Evolutionary conservation across 92 coral and sea anemone species (phyloP), one percentile per base, ranked within the genome.

Genomic region (Umimayanthus kanabou): DNA sequence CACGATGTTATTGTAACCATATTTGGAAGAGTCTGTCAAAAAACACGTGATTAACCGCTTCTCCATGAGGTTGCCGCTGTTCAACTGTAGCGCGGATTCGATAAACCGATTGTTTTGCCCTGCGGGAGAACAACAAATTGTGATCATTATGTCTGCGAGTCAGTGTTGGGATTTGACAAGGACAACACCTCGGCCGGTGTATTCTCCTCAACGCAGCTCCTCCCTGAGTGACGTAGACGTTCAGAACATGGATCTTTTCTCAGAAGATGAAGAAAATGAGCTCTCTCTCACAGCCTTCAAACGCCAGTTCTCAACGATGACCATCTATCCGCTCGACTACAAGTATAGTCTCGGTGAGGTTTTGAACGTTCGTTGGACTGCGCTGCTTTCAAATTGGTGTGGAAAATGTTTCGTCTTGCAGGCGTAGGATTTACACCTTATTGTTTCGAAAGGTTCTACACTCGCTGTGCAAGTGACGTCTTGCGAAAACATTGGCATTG

Each of bases 261-360:
- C 76, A 9, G 86, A 82, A 82, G 92, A 47, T 75, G 88, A 61
- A 86, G 92, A 80, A 33, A 74, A 43, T 16, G 84, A 86, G 75
- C 39, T 22, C 69, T 73, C 83, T 16, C 87, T 16, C 69, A 70
- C 26, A 23, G 22, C 61, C 28, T 40, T 42, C 16, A 40, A 13
- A 25, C 76, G 53, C 4, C 23, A 43, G 18, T 82, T n/a, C 23
- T 66, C 86, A 10, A 37, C 86, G 0, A 66, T 82, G 86, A 89
- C 88, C 11, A 95, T 97, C 69, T 86, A 92, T 55, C 94, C 98
- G 42, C 89, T 85, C 13, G 99, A 97, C 69, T 97, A 97, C 89
- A 97, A 97, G 66, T 97, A 97, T 80, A 93, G 89, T 92, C 93
- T 95, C 1, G 98, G 99, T 97, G 88, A 49, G 98, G 80, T 73